Percentiles rank a stretch among this genome's conserved stretches.
Conservation (phyloP, 1,140 invertebrate species). For the Pteromalus puparum region DNA sequence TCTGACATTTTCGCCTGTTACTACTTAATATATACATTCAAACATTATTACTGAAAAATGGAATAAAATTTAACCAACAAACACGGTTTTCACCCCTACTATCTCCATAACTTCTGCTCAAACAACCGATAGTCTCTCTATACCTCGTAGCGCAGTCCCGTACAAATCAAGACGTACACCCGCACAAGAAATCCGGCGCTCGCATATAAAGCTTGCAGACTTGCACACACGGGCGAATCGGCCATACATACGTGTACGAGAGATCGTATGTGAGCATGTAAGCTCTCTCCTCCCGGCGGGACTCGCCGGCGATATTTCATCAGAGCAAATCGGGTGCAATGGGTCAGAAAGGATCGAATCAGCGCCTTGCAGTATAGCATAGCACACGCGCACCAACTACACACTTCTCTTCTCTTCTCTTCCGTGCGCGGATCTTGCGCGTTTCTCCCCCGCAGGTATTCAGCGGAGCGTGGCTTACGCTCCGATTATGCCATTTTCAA, state of each 20-base stretch:
- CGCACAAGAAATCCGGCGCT: not conserved
- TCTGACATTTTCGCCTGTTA: too few relatives aligned
- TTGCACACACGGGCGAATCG: too few relatives aligned
- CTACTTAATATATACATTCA: too few relatives aligned
- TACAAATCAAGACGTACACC: not conserved
- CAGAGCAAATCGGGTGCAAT: conserved; percentile 64
- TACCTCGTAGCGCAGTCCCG: not conserved
- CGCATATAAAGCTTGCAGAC: not conserved
- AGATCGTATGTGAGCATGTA: conserved; percentile 46
- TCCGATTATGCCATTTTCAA: conserved; percentile 42
- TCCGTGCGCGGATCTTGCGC: conserved; percentile 36
- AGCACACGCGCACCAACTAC: conserved; percentile 52
- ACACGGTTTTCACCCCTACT: not conserved
- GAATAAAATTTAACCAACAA: not conserved
- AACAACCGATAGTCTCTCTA: not conserved
- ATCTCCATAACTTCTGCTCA: not conserved
- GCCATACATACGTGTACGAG: too few relatives aligned
- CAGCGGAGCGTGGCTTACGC: conserved; percentile 57
- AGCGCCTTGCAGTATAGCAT: conserved; percentile 51
- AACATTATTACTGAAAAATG: not conserved
- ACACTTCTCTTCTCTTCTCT: conserved; percentile 54
- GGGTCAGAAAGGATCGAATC: conserved; percentile 68
- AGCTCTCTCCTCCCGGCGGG: conserved; percentile 35
- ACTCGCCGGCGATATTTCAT: conserved; percentile 61
- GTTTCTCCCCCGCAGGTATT: conserved; percentile 59